A percentile compares a stretch with the other conserved stretches of the same genome.
Conservation (phyloP, 1,140 invertebrate species). For the Aphelinus certus region DNA sequence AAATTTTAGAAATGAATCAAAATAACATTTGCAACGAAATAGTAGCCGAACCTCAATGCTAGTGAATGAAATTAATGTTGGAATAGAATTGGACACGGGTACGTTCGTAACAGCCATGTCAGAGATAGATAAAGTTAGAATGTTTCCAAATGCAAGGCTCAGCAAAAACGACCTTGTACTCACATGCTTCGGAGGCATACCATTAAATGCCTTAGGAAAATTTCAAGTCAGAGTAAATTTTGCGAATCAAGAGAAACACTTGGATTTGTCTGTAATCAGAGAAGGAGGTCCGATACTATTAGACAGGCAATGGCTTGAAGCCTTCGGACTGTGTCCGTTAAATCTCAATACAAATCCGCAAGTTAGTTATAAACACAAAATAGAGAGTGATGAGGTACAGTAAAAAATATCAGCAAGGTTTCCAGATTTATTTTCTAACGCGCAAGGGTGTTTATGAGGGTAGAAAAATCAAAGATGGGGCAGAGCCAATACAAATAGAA, state of each 20-base stretch:
- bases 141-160: slow-evolving; percentile 7
- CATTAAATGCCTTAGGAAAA: not conserved
- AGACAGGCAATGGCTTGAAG: slow-evolving; percentile 26
- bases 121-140: not conserved
- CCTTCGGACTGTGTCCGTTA: slow-evolving; percentile 22
- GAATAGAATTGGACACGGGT: not conserved
- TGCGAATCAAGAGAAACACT: slow-evolving; percentile 4
- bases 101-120: slow-evolving; percentile 14
- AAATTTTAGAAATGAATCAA: too few species aligned
- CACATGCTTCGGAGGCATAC: slow-evolving; percentile 5
- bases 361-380: not conserved
- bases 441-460: slow-evolving; percentile 9
- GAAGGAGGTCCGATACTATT: slow-evolving; percentile 16
- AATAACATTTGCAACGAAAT: not conserved
- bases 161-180: not conserved
- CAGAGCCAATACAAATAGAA: not conserved
- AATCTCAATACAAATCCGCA: not conserved
- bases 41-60: slow-evolving; percentile 2
- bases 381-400: not conserved
- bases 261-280: slow-evolving; percentile 28
- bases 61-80: not conserved
- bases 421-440: slow-evolving; percentile 46
- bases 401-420: not conserved
- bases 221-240: slow-evolving; percentile 12
- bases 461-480: not conserved